Base-by-base conservation (phyloP, 2,888 invertebrate species). In the Netelia fuscicornis region DNA sequence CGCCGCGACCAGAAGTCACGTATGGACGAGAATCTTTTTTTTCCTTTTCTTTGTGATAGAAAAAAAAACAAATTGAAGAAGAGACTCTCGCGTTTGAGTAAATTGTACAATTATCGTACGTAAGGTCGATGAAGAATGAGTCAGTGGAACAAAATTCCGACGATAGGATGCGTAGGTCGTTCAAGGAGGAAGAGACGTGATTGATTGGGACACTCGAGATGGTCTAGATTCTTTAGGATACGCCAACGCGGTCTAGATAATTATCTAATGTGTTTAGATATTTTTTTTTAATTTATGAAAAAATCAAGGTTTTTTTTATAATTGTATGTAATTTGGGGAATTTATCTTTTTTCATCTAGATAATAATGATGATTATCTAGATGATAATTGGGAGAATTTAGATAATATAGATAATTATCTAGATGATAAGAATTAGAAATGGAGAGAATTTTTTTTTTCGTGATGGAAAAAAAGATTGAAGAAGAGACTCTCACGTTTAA, bases 121-220 rank as follows among this genome's bases (percentile, higher is more conserved):
- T 72, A 72, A 80, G 42, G n/a, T 5, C 30, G 30, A 3, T 5
- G 44, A 52, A 77, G 81, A 60, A 68, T 44, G 78, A 75, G 54
- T 78, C 64, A 11, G 74, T 75, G 81, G 54, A 54, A 68, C 58
- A 81, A 75, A 85, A 81, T 79, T 85, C 64, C 74, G 70, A 81
- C 71, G 74, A 58, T 75, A 48, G 58, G 54, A 42, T 48, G 84
- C 84, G 84, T 85, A 71, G 84, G 84, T 37, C 64, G 54, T 65
- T 64, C 67, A 65, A 77, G 52, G 70, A 79, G 78, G 84, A 81
- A 71, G 78, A 74, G 78, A 75, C 84, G 77, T 70, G 65, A 80
- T 80, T 71, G 79, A 64, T 65, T 65, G 78, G 78, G 78, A 79
- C 71, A 79, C 84, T 78, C 56, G 77, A 84, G 84, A 84, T 67